Percentiles rank a stretch among this genome's conserved stretches.
Evolutionary conservation across 2,113 vertebrate genomes (phyloP).

Genomic region (Synchiropus splendidus): DNA sequence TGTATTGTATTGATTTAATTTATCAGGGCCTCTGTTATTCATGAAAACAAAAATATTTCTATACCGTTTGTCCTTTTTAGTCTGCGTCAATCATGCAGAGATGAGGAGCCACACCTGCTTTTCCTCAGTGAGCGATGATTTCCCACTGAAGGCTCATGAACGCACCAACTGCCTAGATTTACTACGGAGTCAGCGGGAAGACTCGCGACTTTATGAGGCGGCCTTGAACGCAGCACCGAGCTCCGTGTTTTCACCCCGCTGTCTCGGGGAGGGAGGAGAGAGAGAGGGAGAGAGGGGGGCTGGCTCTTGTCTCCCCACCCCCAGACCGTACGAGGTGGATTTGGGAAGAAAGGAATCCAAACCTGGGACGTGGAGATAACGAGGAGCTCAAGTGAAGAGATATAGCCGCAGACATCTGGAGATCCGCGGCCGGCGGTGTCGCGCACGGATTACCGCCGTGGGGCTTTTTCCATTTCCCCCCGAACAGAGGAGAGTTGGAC

Average conservation of each 20-base stretch:
- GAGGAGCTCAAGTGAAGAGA: conserved; percentile 27
- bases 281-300: conserved; percentile 20
- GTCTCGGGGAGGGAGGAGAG: conserved; percentile 25
- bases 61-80: no score
- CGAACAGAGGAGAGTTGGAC: conserved; percentile 13
- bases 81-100: no score
- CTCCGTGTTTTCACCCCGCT: conserved; percentile 19
- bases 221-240: conserved; percentile 47
- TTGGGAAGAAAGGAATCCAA: conserved; percentile 50
- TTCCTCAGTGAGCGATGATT: conserved; percentile 9
- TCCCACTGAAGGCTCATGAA: conserved; percentile 17
- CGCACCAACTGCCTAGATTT: conserved; percentile 23
- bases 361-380: conserved; percentile 57
- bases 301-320: conserved; percentile 60
- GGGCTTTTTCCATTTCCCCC: background rate
- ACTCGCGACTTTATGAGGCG: conserved; percentile 32
- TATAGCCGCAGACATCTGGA: conserved; percentile 12
- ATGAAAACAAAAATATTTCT: no score
- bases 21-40: no score
- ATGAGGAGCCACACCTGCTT: no score
- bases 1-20: no score
- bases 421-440: conserved; percentile 34
- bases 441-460: conserved; percentile 47
- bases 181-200: conserved; percentile 9
- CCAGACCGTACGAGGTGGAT: conserved; percentile 47